Evolutionary conservation across 1,140 invertebrate genomes (phyloP).

Genomic region (Drosophila equinoxialis): DNA sequence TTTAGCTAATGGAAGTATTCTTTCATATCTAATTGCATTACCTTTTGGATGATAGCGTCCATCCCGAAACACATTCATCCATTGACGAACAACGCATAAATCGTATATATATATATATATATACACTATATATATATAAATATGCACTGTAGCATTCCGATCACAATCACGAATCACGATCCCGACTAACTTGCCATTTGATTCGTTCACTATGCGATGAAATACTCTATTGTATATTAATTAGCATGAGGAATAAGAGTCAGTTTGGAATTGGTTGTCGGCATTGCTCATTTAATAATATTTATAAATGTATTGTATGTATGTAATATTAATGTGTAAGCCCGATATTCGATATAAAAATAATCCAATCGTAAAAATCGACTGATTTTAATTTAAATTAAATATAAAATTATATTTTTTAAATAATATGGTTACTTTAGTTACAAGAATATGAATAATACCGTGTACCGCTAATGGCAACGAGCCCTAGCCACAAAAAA

Average conservation of each 20-base stretch:
- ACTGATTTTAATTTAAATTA: constrained; percentile 68
- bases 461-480: not conserved
- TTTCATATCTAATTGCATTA: not conserved
- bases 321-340: constrained; percentile 48
- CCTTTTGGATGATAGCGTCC: not conserved
- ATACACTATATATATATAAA: not conserved
- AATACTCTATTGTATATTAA: not conserved
- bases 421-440: constrained; percentile 37
- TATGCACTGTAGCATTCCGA: constrained; percentile 18
- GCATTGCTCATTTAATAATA: constrained; percentile 46
- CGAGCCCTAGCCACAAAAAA: not conserved
- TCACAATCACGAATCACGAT: constrained; percentile 18
- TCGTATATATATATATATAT: no score
- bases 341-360: constrained; percentile 45
- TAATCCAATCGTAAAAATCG: constrained; percentile 61
- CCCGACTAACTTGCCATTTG: constrained; percentile 4
- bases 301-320: constrained; percentile 49
- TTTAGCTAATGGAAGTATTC: not conserved
- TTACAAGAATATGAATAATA: constrained; percentile 27
- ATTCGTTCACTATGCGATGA: not conserved
- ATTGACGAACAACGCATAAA: constrained; percentile 3
- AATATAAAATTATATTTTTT: constrained; percentile 44
- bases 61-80: not conserved
- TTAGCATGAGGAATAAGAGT: constrained; percentile 17
- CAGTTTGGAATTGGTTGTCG: constrained; percentile 39